A percentile compares a stretch with the other conserved stretches of the same genome.
These are phyloP conservation scores for Hypotaenidia okinawae DNA, from an alignment of 2,797 vertebrate species.

Conservation along the genomic window DNA sequence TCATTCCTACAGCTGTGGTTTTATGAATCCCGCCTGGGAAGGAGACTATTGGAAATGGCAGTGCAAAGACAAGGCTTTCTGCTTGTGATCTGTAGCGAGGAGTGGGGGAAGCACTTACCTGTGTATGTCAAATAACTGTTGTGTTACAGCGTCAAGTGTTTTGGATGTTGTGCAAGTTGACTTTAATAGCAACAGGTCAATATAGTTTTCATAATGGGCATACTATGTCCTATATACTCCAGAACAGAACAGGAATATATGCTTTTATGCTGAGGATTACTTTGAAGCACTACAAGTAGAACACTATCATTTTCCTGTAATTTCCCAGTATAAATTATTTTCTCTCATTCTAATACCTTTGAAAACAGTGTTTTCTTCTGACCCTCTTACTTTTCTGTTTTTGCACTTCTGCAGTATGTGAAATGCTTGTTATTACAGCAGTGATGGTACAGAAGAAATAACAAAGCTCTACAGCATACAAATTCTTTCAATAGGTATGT, in stretches of 20 bases:
- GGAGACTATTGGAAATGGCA: not conserved
- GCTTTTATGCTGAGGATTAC: not conserved
- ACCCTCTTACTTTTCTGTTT: not conserved
- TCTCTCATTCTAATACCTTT: not conserved
- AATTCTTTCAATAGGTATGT: constrained; percentile 18
- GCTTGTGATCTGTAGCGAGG: not conserved
- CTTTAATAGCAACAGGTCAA: not conserved
- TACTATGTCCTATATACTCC: not conserved
- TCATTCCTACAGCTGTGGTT: fast-evolving
- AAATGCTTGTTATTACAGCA: not conserved
- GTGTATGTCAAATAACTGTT: not conserved
- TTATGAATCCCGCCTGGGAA: not conserved
- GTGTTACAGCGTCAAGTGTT: not conserved
- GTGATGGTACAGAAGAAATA: not conserved
- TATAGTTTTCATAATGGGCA: not conserved
- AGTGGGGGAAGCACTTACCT: not conserved
- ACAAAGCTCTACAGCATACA: not conserved
- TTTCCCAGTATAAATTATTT: not conserved
- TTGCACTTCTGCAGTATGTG: not conserved
- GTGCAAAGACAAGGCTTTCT: not conserved
- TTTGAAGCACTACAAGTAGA: not conserved
- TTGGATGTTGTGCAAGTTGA: not conserved
- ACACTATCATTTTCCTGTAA: not conserved
- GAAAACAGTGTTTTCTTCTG: not conserved
- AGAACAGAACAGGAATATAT: not conserved